Percentiles rank a stretch among this genome's conserved stretches.
Evolutionary conservation across 2,888 invertebrate species (phyloP).

Genomic region (Ophion obscuratus): DNA sequence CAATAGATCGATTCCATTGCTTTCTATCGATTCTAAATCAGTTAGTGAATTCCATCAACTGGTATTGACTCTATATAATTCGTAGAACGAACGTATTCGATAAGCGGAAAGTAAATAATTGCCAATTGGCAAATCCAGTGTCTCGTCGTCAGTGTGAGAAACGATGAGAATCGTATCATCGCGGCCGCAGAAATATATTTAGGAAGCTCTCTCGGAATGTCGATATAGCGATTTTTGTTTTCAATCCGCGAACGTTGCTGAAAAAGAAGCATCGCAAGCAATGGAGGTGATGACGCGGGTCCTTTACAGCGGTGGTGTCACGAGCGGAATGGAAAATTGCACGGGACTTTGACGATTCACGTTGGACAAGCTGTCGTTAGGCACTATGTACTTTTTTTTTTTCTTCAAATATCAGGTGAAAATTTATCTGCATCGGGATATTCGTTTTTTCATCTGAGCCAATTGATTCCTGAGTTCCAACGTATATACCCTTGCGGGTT

Average conservation of each 20-base stretch:
- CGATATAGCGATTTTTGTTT: slow-evolving; percentile 27
- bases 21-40: too few species aligned
- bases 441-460: background rate
- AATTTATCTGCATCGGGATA: background rate
- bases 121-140: background rate
- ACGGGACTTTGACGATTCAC: background rate
- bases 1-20: too few species aligned
- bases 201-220: slow-evolving; percentile 47
- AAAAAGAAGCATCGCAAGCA: slow-evolving; percentile 49
- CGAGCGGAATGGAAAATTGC: slow-evolving; percentile 4
- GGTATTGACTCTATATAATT: background rate
- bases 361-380: slow-evolving; percentile 3
- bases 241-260: slow-evolving; percentile 38
- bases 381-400: background rate
- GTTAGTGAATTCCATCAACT: background rate
- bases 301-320: slow-evolving; percentile 5
- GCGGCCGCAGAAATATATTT: background rate
- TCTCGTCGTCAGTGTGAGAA: background rate
- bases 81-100: too few species aligned
- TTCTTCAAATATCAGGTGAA: slow-evolving; percentile 7
- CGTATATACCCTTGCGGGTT: too few species aligned
- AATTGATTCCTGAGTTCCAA: too few species aligned
- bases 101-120: too few species aligned
- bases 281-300: background rate
- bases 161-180: too few species aligned